These are phyloP conservation scores for Bergia sp. DNA, from an alignment of 92 coral and sea anemone genomes.

Conservation along the genomic window DNA sequence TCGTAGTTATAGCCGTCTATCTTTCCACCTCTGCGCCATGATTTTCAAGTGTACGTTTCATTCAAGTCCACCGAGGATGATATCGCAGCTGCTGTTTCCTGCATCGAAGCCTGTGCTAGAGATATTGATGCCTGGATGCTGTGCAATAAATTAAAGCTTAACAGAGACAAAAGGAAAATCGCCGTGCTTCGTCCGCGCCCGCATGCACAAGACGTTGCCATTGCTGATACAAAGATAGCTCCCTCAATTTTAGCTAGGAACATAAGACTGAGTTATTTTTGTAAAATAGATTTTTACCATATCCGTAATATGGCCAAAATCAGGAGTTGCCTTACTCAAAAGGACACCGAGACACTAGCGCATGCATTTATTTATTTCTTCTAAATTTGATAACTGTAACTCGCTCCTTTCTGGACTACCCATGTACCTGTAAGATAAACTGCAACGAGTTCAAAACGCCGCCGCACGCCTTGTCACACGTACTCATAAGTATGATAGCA, in stretches of 20 bases:
- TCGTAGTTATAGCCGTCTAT: not conserved
- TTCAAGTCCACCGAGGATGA: not conserved
- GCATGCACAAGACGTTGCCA: no score
- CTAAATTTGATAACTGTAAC: conserved; percentile 34
- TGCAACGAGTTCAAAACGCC: no score
- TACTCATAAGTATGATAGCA: no score
- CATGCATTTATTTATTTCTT: conserved; percentile 36
- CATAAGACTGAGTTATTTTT: conserved; percentile 28
- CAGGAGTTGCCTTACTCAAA: not conserved
- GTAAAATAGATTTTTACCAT: conserved; percentile 33
- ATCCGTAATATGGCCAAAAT: conserved; percentile 25
- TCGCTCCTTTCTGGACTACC: conserved; percentile 13
- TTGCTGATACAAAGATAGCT: no score
- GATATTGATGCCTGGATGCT: not conserved
- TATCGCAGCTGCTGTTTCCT: not conserved
- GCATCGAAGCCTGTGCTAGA: not conserved
- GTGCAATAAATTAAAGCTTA: not conserved
- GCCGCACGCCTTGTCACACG: not conserved
- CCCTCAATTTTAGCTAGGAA: not conserved
- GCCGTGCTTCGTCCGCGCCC: not conserved
- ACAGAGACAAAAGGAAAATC: not conserved
- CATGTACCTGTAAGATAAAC: not conserved
- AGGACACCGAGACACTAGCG: conserved; percentile 3
- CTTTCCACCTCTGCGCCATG: not conserved
- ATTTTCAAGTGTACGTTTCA: not conserved